Evolutionary conservation across 2,888 invertebrate genomes (phyloP), one percentile per base, ranked within the genome.

Genomic region (Xestia ashworthii): DNA sequence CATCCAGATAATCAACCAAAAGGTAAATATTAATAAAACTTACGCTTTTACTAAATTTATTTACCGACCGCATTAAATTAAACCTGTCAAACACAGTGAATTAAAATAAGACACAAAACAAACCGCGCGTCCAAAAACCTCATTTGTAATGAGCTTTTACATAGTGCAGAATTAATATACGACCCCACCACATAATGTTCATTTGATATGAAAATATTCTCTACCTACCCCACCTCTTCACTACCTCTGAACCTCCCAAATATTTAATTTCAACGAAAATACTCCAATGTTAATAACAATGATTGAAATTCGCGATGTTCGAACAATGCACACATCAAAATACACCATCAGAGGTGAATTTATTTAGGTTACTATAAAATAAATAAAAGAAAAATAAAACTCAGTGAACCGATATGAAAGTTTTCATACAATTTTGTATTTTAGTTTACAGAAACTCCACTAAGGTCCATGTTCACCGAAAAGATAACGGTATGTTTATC

Each of bases 61-160:
- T 84, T 73, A 65, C 77, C 44, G 72, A 91, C 91, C 91, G 80
- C 90, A 90, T 88, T 87, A 87, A 91, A 91, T 90, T 88, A 83
- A 89, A 89, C 83, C 89, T 90, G 91, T 91, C 91, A 92, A 91
- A 92, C 78, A 88, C 92, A 91, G 76, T 38, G 87, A 84, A 90
- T 91, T 92, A 89, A 90, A 90, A 82, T 89, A 93, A 92, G 90
- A 93, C 89, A 89, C 78, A 91, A 86, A 80, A 86, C 79, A 76
- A 76, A 91, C 91, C 91, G 80, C 92, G 90, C 76, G 77, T 87
- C 86, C 85, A 90, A 91, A 91, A 88, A 91, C 87, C 89, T 88
- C 89, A 92, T 92, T 90, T 91, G 91, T 93, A 93, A 93, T 93
- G 91, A 92, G 91, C 91, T 92, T 91, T 91, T 88, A 88, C 89